A percentile compares a stretch with the other conserved stretches of the same genome.
phyloP scores from a whole-genome alignment of 2,113 vertebrate genomes.

The Philantomba maxwellii region DNA sequence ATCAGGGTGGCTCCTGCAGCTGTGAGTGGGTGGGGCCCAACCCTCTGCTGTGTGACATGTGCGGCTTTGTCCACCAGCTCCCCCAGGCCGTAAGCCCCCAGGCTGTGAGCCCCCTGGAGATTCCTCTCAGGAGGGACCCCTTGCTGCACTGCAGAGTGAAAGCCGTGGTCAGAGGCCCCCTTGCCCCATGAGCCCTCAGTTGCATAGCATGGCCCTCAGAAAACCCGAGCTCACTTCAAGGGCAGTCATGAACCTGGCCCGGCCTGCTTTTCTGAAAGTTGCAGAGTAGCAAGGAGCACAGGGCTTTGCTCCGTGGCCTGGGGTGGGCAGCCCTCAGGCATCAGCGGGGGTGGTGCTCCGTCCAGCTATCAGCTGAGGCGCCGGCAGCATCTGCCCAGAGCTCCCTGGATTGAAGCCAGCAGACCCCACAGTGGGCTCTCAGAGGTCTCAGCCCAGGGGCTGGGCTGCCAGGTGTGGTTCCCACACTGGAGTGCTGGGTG shows the following conservation, averaged over 20 bases:
- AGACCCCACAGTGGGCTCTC: neutral
- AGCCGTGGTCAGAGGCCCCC: neutral
- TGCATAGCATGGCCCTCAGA: neutral
- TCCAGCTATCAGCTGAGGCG: neutral
- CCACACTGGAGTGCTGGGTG: neutral
- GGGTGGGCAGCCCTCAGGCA: neutral
- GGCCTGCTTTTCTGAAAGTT: neutral
- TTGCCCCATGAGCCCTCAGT: neutral
- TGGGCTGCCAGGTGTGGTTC: neutral
- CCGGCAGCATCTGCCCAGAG: neutral
- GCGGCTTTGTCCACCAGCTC: accelerated
- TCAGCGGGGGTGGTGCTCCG: accelerated
- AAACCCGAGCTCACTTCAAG: accelerated
- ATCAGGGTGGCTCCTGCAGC: no score
- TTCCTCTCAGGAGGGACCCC: neutral
- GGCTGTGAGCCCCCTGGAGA: neutral
- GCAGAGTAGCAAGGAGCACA: no score
- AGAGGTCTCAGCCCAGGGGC: neutral
- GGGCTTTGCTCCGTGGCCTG: accelerated
- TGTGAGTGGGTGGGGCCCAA: accelerated
- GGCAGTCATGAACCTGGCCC: accelerated
- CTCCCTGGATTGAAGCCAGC: neutral
- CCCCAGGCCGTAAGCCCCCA: neutral
- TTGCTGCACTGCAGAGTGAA: neutral
- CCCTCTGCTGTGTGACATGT: accelerated